phyloP scores from a whole-genome alignment of 2,888 invertebrate genomes.

The Tryphoninae sp. region DNA sequence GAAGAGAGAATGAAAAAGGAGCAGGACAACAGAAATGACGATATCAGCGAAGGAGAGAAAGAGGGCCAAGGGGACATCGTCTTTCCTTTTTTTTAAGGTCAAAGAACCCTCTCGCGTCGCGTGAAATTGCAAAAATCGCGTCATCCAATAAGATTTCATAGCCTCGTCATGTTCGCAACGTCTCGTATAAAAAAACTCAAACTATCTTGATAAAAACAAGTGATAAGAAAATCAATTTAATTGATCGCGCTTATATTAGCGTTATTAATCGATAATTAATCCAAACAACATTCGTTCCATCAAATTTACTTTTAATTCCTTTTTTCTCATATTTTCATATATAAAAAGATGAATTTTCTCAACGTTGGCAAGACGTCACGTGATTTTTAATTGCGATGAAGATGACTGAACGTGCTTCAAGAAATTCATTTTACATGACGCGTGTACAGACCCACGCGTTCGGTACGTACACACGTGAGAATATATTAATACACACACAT shows the following conservation, averaged over 20 bases:
- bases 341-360: too few relatives aligned
- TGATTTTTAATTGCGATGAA: too few relatives aligned
- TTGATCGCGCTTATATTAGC: too few relatives aligned
- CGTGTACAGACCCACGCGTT: too few relatives aligned
- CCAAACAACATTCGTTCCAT: too few relatives aligned
- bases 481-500: slow-evolving; percentile 5
- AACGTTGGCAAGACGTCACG: too few relatives aligned
- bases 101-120: slow-evolving; percentile 34
- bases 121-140: slow-evolving; percentile 49
- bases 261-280: too few relatives aligned
- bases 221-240: slow-evolving; percentile 4
- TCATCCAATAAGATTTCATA: slow-evolving; percentile 35
- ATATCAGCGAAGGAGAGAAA: slow-evolving; percentile 24
- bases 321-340: too few relatives aligned
- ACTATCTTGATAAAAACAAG: background rate
- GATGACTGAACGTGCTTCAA: too few relatives aligned
- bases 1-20: slow-evolving; percentile 24
- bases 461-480: slow-evolving; percentile 1
- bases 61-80: slow-evolving; percentile 5
- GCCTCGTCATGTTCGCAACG: slow-evolving; percentile 12
- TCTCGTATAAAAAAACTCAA: background rate
- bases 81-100: slow-evolving; percentile 29
- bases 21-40: slow-evolving; percentile 24
- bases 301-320: too few relatives aligned
- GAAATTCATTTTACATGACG: too few relatives aligned